Conservation (phyloP, 2,113 vertebrate genomes). For the Galemys pyrenaicus region DNA sequence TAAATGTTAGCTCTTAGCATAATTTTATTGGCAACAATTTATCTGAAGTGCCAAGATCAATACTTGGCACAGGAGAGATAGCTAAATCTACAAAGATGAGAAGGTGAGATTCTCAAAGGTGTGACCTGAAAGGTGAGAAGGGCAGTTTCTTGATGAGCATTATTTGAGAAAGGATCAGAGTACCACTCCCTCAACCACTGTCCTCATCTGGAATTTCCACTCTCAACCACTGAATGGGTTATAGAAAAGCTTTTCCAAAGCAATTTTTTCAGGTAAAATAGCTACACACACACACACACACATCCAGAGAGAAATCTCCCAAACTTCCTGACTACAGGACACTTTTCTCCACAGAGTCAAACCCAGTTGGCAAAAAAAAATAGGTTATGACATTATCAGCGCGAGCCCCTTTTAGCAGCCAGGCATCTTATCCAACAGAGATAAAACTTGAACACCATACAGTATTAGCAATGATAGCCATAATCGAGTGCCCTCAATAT, state of each 20-base stretch:
- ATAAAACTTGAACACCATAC: not conserved
- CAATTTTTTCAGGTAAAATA: not conserved
- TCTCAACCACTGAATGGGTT: not conserved
- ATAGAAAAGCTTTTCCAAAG: not conserved
- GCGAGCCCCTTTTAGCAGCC: not conserved
- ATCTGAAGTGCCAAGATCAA: not conserved
- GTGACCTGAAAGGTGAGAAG: too few species aligned
- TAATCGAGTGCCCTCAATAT: not conserved
- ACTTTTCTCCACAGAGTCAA: not conserved
- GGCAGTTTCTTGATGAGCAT: not conserved
- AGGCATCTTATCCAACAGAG: not conserved
- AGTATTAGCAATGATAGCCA: not conserved
- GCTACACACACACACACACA: not conserved
- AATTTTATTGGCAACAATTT: constrained; percentile 24
- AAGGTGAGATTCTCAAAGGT: too few species aligned
- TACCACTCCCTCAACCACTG: not conserved
- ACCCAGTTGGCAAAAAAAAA: not conserved
- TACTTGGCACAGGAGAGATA: not conserved
- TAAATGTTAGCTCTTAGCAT: not conserved
- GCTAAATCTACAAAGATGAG: not conserved
- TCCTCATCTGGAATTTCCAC: not conserved
- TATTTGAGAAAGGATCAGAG: not conserved
- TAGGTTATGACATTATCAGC: not conserved
- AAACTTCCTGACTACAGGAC: not conserved
- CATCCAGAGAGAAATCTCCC: not conserved